Base-by-base conservation (phyloP, 2,113 vertebrate species). In the Fregata magnificens region DNA sequence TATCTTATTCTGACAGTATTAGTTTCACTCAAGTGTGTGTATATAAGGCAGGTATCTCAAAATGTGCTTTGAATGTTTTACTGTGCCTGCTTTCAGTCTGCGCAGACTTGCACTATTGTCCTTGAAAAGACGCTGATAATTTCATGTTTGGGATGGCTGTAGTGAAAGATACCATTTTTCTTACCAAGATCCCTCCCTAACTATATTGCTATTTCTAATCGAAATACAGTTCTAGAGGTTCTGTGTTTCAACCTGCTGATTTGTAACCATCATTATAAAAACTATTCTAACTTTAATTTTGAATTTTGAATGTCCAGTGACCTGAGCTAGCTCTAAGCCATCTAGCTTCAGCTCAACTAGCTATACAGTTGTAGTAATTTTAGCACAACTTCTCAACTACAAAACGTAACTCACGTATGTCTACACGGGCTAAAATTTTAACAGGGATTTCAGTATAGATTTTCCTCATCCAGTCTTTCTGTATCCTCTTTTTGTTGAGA, bases 361-460 rank as follows among this genome's bases (percentile, higher is more conserved):
- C n/a, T 74, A 1, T 36, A 36, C 24, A 49, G 28, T 49, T 73
- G 15, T 32, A 45, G 31, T 34, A 36, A 56, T 40, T 55, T 67
- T 3, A 80, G 19, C 34, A 40, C 26, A 70, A 11, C 16, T 38
- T 6, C 26, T 77, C 10, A 45, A 1, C 55, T 65, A 81, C 49
- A 52, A 40, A 56, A 36, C 65, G 15, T 29, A 61, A 44, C 36
- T 78, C 0, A 0, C 1, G 0, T n/a, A 3, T 44, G 13, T 52
- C 45, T 66, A 7, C 45, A 21, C 3, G 14, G 34, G 31, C 50
- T 77, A 34, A 76, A 86, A 69, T 61, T 79, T 45, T 45, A 72
- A 29, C 15, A 21, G 44, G 8, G 31, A 38, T 66, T 95, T 73
- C 56, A 18, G 5, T 82, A 14, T 20, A 70, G 40, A 15, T 86